Evolutionary conservation across 2,888 invertebrate species (phyloP).

Genomic region (Clostera curtula): DNA sequence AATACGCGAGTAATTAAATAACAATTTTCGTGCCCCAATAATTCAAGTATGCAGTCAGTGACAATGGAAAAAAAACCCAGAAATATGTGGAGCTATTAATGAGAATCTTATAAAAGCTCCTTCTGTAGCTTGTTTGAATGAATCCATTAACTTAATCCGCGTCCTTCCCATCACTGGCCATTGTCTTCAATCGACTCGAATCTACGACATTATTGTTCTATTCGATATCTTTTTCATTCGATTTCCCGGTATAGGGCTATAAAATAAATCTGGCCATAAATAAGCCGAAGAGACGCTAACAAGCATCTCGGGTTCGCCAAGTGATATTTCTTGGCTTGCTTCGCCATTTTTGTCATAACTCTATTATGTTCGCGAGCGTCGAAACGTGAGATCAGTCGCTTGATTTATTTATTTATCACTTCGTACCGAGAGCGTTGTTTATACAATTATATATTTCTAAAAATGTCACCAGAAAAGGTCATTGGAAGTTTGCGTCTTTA

Average conservation of each 20-base stretch:
- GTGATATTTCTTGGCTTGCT: slow-evolving; percentile 63
- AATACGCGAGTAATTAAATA: no score
- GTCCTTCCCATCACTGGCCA: no score
- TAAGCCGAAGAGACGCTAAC: slow-evolving; percentile 69
- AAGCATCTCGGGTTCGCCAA: slow-evolving; percentile 73
- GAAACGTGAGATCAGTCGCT: slow-evolving; percentile 59
- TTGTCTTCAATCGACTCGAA: no score
- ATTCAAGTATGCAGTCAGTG: no score
- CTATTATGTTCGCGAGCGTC: slow-evolving; percentile 63
- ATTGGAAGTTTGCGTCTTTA: no score
- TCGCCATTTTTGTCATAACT: slow-evolving; percentile 72
- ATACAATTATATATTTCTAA: not conserved
- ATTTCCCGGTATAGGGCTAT: slow-evolving; percentile 56
- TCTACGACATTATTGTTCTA: slow-evolving; percentile 44
- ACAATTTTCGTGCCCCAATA: no score
- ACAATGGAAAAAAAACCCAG: no score
- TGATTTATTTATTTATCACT: slow-evolving; percentile 41
- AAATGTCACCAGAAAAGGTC: slow-evolving; percentile 3
- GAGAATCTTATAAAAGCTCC: no score
- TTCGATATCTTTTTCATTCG: slow-evolving; percentile 44
- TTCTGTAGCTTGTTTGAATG: no score
- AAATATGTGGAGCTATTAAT: no score
- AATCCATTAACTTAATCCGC: no score
- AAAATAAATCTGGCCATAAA: slow-evolving; percentile 75
- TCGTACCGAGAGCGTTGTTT: slow-evolving; percentile 4